A percentile compares a stretch with the other conserved stretches of the same genome.
Conservation (phyloP, 2,888 invertebrate genomes). For the Lasioglossum malachurum region DNA sequence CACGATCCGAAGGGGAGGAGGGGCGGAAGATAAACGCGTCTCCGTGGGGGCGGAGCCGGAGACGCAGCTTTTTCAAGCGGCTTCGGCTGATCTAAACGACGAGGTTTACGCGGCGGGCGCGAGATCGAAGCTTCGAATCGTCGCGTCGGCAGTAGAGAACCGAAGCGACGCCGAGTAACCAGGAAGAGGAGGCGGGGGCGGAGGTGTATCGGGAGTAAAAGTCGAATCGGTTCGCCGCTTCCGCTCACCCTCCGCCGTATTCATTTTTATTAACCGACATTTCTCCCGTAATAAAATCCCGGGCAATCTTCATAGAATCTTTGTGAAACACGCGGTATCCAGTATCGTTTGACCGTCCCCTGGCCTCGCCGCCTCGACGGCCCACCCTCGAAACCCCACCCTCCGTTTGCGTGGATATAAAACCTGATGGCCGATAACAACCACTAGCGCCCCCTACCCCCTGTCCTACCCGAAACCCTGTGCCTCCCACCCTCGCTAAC, state of each 20-base stretch:
- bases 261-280: constrained; percentile 85
- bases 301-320: constrained; percentile 85
- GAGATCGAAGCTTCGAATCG: constrained; percentile 80
- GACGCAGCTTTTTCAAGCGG: constrained; percentile 36
- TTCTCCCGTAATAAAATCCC: constrained; percentile 84
- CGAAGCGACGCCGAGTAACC: constrained; percentile 41
- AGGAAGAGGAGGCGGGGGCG: constrained; percentile 55
- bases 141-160: constrained; percentile 61
- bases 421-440: constrained; percentile 85
- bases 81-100: constrained; percentile 67
- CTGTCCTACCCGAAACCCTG: constrained; percentile 30
- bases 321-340: constrained; percentile 84
- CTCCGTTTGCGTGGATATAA: constrained; percentile 80
- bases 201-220: constrained; percentile 39
- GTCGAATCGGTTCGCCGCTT: constrained; percentile 18
- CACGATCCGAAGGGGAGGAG: constrained; percentile 50
- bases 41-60: constrained; percentile 15
- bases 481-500: constrained; percentile 51
- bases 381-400: constrained; percentile 38
- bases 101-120: constrained; percentile 73
- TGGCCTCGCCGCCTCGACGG: constrained; percentile 43
- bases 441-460: constrained; percentile 80
- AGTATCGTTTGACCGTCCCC: constrained; percentile 79
- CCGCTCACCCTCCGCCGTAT: constrained; percentile 69
- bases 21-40: constrained; percentile 62